Evolutionary conservation across 2,113 vertebrate species (phyloP).

Genomic region (Dryoscopus gambensis): DNA sequence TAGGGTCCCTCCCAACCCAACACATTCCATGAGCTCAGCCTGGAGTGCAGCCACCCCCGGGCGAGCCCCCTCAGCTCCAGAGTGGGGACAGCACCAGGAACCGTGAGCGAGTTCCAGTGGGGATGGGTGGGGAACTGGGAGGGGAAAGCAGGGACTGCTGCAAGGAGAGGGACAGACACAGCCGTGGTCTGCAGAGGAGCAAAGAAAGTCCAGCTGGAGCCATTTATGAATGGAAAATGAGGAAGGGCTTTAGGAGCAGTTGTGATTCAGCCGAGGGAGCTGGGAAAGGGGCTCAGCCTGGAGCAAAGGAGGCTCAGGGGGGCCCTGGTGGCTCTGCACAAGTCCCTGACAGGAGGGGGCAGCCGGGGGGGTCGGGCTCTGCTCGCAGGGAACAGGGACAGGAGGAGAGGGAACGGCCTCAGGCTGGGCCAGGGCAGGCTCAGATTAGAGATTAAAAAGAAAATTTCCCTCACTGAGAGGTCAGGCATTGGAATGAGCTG

Average conservation of each 20-base stretch:
- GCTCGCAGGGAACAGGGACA: background rate
- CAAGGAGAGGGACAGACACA: background rate
- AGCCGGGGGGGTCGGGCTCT: background rate
- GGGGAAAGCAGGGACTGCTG: background rate
- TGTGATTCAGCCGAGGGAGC: background rate
- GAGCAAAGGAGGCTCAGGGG: background rate
- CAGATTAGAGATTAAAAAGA: accelerated
- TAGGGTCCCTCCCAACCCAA: accelerated
- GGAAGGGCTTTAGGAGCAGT: background rate
- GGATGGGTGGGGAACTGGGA: background rate
- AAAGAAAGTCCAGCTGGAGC: background rate
- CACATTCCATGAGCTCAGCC: too few relatives aligned
- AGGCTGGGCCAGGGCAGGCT: background rate
- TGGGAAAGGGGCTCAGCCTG: background rate
- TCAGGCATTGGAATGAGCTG: accelerated
- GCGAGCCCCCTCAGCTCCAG: background rate
- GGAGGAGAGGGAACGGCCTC: background rate
- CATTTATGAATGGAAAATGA: background rate
- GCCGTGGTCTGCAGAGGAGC: background rate
- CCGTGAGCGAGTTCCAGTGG: accelerated
- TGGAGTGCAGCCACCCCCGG: background rate
- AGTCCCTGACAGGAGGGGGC: background rate
- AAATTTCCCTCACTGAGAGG: background rate
- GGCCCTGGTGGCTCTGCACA: background rate
- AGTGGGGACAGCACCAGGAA: background rate